Evolutionary conservation across 2,113 vertebrate species (phyloP).

Genomic region (Gila orcuttii): DNA sequence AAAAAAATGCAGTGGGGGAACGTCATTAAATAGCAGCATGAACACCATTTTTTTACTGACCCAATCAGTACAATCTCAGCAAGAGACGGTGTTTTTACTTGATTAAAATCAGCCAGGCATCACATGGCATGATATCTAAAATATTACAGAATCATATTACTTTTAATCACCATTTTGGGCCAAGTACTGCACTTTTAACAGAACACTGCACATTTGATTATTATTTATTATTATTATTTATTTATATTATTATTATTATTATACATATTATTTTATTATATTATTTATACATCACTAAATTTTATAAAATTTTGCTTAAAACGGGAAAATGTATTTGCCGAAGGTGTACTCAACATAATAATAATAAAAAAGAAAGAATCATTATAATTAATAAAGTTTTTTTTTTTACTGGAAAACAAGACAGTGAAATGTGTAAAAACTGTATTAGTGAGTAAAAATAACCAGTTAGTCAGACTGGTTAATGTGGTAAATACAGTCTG

Average conservation of each 20-base stretch:
- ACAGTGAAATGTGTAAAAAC: not conserved
- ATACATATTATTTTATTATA: no score
- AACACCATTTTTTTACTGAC: not conserved
- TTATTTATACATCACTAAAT: not conserved
- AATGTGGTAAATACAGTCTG: not conserved
- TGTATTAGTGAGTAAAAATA: not conserved
- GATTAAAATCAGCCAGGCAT: conserved; percentile 24
- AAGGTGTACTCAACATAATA: not conserved
- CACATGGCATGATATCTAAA: not conserved
- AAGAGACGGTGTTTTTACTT: not conserved
- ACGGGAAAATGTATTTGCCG: not conserved
- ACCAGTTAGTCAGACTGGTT: not conserved
- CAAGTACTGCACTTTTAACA: not conserved
- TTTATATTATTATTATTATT: no score
- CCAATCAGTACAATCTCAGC: conserved; percentile 2
- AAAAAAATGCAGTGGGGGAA: not conserved
- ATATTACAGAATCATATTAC: not conserved
- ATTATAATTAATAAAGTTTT: not conserved
- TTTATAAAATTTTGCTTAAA: not conserved
- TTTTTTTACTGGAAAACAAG: not conserved
- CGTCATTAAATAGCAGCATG: not conserved
- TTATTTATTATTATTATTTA: no score
- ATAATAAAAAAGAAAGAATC: not conserved
- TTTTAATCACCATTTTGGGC: not conserved
- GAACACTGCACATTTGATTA: not conserved